Percentiles rank a stretch among this genome's conserved stretches.
phyloP scores from a whole-genome alignment of 23 tunicate genomes.

The Phallusia fumigata region DNA sequence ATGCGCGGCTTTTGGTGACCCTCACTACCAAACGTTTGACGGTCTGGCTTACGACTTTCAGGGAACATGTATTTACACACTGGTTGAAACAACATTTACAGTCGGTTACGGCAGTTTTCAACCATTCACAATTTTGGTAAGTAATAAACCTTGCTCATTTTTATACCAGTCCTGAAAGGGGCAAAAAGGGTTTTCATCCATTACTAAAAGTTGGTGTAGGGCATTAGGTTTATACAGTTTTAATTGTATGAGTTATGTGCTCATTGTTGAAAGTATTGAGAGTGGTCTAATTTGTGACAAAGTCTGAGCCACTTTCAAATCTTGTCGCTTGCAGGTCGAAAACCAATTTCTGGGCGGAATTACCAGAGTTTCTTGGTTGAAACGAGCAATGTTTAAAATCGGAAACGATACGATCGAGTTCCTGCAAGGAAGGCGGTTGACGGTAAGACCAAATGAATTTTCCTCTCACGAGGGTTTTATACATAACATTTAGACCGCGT shows the following conservation, averaged over 20 bases:
- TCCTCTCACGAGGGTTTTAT: no score
- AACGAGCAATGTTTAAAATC: background rate
- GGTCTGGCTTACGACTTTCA: constrained; percentile 42
- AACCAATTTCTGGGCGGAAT: background rate
- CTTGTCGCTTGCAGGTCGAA: background rate
- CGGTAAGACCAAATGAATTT: no score
- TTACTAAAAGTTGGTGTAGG: no score
- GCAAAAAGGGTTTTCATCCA: no score
- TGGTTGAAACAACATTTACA: constrained; percentile 8
- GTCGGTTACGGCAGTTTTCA: background rate
- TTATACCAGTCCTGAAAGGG: no score
- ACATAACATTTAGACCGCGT: no score
- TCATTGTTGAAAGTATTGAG: no score
- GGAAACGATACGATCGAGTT: background rate
- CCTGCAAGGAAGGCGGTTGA: background rate
- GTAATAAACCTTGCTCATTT: no score
- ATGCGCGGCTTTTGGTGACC: constrained; percentile 60
- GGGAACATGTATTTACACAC: constrained; percentile 49
- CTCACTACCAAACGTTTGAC: constrained; percentile 65
- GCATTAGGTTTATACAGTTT: no score
- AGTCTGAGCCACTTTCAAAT: no score
- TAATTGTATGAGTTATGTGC: no score
- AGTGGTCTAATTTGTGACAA: no score
- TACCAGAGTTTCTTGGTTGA: constrained; percentile 6
- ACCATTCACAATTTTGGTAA: background rate